Percentiles rank a stretch among this genome's conserved stretches.
phyloP scores from a whole-genome alignment of 92 coral and sea anemone species.

The Umimayanthus kanabou region DNA sequence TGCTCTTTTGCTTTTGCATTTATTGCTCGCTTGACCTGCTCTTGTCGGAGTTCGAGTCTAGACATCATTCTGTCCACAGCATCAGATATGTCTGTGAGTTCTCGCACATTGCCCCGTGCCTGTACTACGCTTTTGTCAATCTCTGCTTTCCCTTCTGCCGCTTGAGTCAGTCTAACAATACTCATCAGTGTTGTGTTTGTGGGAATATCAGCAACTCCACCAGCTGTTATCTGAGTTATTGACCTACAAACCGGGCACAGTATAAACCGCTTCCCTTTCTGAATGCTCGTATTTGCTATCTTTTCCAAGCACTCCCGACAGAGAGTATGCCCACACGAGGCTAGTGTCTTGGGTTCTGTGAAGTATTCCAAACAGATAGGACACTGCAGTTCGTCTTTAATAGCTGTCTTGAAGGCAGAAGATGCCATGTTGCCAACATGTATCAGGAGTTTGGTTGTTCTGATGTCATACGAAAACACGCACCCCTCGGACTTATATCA shows the following conservation, averaged over 20 bases:
- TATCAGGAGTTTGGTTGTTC: neutral
- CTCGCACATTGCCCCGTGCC: constrained; percentile 14
- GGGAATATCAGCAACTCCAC: constrained; percentile 35
- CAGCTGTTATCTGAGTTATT: constrained; percentile 33
- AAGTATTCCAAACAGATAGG: constrained; percentile 46
- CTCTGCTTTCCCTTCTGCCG: constrained; percentile 23
- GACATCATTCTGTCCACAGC: constrained; percentile 19
- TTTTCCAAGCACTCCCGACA: constrained; percentile 48
- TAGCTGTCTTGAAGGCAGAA: constrained; percentile 21
- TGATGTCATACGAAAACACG: constrained; percentile 2
- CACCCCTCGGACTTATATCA: neutral
- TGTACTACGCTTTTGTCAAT: neutral
- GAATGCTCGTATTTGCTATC: constrained; percentile 9
- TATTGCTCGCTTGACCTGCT: constrained; percentile 29
- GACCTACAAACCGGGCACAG: constrained; percentile 53
- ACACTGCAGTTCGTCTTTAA: constrained; percentile 40
- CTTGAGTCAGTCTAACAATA: constrained; percentile 40
- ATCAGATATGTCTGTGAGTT: constrained; percentile 16
- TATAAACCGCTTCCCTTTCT: neutral
- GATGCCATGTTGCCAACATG: constrained; percentile 23
- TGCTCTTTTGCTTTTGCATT: neutral
- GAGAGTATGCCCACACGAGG: constrained; percentile 45
- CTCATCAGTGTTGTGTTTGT: constrained; percentile 40
- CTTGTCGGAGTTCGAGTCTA: constrained; percentile 15
- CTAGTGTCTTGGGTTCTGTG: constrained; percentile 44